Evolutionary conservation across 2,113 vertebrate species (phyloP).

Genomic region (Ahaetulla prasina): DNA sequence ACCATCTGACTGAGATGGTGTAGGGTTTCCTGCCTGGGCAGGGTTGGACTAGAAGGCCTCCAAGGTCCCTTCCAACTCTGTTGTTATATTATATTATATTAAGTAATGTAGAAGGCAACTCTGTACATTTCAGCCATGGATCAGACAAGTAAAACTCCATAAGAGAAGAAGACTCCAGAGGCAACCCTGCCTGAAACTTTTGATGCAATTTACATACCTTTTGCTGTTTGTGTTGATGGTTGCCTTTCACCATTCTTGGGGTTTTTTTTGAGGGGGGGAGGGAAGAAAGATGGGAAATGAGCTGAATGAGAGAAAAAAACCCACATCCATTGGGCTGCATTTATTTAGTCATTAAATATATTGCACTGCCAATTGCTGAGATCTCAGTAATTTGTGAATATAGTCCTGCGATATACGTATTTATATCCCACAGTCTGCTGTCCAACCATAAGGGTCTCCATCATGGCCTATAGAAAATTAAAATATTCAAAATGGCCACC

Average conservation of each 20-base stretch:
- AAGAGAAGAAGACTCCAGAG: too few relatives aligned
- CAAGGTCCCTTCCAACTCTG: too few relatives aligned
- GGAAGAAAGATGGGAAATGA: not conserved
- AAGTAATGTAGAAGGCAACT: too few relatives aligned
- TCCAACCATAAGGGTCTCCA: not conserved
- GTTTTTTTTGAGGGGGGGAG: not conserved
- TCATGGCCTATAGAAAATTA: not conserved
- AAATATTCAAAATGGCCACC: not conserved
- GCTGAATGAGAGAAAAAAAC: not conserved
- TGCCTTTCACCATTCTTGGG: not conserved
- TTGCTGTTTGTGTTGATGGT: not conserved
- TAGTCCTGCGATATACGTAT: not conserved
- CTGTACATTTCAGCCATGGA: too few relatives aligned
- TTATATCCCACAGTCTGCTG: not conserved
- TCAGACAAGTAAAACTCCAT: too few relatives aligned
- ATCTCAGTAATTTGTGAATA: not conserved
- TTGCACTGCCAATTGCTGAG: not conserved
- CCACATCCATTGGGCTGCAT: not conserved
- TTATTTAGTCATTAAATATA: not conserved
- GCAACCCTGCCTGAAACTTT: too few relatives aligned
- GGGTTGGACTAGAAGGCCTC: too few relatives aligned
- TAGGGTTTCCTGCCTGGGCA: too few relatives aligned
- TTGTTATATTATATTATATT: too few relatives aligned
- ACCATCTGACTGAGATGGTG: too few relatives aligned
- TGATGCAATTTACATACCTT: not conserved